These are phyloP conservation scores for Anabacerthia variegaticeps DNA, from an alignment of 2,797 vertebrate genomes.

Conservation along the genomic window DNA sequence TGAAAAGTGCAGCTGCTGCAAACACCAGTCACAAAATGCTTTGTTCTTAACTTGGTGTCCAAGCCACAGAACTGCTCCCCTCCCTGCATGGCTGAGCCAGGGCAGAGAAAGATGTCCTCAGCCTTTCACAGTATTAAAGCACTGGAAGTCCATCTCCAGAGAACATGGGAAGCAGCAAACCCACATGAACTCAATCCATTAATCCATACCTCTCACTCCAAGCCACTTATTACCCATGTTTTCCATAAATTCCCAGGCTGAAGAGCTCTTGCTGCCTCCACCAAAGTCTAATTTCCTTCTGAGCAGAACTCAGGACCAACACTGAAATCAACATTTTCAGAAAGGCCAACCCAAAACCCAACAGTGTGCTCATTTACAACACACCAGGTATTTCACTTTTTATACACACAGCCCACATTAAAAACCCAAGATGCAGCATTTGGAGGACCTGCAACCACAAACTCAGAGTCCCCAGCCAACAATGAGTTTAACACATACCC, in stretches of 20 bases:
- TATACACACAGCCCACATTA: fast-evolving
- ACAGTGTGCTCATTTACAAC: not conserved
- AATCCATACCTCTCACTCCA: fast-evolving
- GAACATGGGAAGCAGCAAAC: fast-evolving
- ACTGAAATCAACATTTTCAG: not conserved
- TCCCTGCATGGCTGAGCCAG: fast-evolving
- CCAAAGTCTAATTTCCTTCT: not conserved
- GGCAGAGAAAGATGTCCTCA: not conserved
- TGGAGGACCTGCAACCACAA: fast-evolving
- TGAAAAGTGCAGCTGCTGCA: not conserved
- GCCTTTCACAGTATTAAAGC: not conserved
- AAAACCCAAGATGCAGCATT: not conserved
- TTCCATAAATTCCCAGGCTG: not conserved
- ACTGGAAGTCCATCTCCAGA: not conserved
- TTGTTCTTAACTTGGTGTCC: fast-evolving
- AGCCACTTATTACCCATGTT: too few species aligned
- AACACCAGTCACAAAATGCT: not conserved
- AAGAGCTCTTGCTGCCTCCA: not conserved
- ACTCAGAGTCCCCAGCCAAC: not conserved
- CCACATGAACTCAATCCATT: fast-evolving
- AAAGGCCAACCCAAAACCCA: not conserved
- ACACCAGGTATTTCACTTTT: fast-evolving
- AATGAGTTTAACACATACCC: not conserved
- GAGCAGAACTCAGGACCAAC: not conserved
- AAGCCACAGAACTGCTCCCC: fast-evolving